Conservation (phyloP, 92 coral and sea anemone species). For the Chrysogorgia sp. region DNA sequence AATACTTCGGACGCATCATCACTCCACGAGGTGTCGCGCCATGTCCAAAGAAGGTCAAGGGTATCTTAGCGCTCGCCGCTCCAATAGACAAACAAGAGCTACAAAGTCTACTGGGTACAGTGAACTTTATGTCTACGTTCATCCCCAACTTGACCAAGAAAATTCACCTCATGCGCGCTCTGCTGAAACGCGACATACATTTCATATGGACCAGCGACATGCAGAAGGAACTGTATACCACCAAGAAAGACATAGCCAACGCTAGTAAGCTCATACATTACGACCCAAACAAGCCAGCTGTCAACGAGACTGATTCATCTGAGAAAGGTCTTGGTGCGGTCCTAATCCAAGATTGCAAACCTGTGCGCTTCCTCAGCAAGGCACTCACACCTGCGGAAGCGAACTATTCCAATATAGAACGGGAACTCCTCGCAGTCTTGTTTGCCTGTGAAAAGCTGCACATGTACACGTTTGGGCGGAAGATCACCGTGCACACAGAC, state of each 20-base stretch:
- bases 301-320: constrained; percentile 61
- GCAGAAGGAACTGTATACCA: constrained; percentile 66
- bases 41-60: constrained; percentile 32
- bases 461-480: constrained; percentile 64
- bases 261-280: constrained; percentile 46
- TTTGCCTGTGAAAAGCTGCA: constrained; percentile 70
- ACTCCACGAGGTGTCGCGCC: constrained; percentile 55
- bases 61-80: not conserved
- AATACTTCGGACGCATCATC: constrained; percentile 46
- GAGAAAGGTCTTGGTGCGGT: constrained; percentile 66
- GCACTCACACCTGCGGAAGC: constrained; percentile 65
- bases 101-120: constrained; percentile 28
- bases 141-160: constrained; percentile 45
- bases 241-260: constrained; percentile 63
- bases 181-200: constrained; percentile 65
- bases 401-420: constrained; percentile 71
- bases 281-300: constrained; percentile 56
- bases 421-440: constrained; percentile 63
- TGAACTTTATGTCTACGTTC: constrained; percentile 39
- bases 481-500: constrained; percentile 54
- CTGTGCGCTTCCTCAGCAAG: constrained; percentile 64
- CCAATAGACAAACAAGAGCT: constrained; percentile 31
- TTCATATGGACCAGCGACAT: constrained; percentile 69
- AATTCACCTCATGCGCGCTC: constrained; percentile 62
- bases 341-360: constrained; percentile 60